Conservation (phyloP, 2,113 vertebrate genomes). For the Aspidoscelis tigris region DNA sequence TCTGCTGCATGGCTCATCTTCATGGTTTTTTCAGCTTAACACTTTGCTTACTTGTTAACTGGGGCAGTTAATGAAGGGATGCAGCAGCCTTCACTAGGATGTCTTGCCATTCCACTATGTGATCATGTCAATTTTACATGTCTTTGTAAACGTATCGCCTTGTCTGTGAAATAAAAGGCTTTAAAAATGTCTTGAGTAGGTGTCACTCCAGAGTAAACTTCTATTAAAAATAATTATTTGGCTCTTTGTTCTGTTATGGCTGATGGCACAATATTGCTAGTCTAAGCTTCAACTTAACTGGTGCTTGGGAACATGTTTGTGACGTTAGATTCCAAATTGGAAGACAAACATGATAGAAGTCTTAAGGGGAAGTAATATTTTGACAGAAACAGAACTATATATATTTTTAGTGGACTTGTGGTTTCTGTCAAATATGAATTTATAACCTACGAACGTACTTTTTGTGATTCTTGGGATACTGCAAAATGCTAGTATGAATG, state of each 20-base stretch:
- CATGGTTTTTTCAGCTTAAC: conserved; percentile 54
- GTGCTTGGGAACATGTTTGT: too few species aligned
- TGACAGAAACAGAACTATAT: too few species aligned
- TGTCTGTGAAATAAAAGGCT: conserved; percentile 77
- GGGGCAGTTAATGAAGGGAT: not conserved
- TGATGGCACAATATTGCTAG: not conserved
- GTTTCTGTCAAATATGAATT: too few species aligned
- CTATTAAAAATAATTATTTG: not conserved
- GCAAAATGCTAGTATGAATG: too few species aligned
- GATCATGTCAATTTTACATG: conserved; percentile 69
- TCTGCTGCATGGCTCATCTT: conserved; percentile 59
- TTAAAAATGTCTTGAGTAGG: conserved; percentile 48
- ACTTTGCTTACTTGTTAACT: conserved; percentile 50
- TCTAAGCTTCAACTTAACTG: too few species aligned
- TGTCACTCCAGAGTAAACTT: not conserved
- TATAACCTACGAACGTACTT: too few species aligned
- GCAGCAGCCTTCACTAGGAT: conserved; percentile 19
- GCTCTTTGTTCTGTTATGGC: not conserved
- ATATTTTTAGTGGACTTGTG: too few species aligned
- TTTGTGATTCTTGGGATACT: too few species aligned
- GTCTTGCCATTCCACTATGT: conserved; percentile 36
- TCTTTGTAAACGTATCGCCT: conserved; percentile 52
- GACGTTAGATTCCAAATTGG: too few species aligned
- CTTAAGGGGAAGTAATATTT: too few species aligned
- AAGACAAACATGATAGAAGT: too few species aligned